These are phyloP conservation scores for Gallinago jamesoni DNA, from an alignment of 2,113 vertebrate genomes.

Conservation along the genomic window DNA sequence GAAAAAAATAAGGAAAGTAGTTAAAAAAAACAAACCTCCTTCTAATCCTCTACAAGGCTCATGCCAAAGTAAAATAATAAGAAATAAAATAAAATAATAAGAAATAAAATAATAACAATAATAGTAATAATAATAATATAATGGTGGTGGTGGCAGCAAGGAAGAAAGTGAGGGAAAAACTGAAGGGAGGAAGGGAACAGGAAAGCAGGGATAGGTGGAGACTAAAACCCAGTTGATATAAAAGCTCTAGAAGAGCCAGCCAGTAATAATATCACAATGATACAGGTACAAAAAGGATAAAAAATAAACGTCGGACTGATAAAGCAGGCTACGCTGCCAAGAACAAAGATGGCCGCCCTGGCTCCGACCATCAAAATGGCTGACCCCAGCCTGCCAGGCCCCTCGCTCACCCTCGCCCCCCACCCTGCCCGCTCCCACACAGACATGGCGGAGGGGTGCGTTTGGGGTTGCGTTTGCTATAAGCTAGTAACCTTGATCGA, in stretches of 20 bases:
- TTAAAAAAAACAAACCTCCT: conserved; percentile 41
- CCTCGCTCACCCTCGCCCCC: neutral
- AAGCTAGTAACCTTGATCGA: conserved; percentile 98
- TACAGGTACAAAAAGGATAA: conserved; percentile 75
- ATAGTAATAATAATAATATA: conserved; percentile 48
- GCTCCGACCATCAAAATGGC: conserved; percentile 72
- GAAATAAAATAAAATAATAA: neutral
- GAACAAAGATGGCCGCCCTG: conserved; percentile 72
- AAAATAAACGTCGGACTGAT: conserved; percentile 33
- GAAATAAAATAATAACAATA: neutral
- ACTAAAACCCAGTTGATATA: conserved; percentile 62
- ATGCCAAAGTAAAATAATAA: neutral
- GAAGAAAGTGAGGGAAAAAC: conserved; percentile 42
- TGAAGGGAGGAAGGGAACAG: conserved; percentile 8
- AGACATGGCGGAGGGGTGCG: neutral
- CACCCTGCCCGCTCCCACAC: neutral
- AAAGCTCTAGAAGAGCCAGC: conserved; percentile 79
- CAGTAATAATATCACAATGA: conserved; percentile 73
- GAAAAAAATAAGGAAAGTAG: neutral
- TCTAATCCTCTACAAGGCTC: conserved; percentile 70
- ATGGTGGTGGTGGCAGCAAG: conserved; percentile 57
- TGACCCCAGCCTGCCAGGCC: conserved; percentile 42
- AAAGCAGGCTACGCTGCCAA: conserved; percentile 81
- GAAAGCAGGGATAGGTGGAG: conserved; percentile 64
- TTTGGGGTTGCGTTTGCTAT: conserved; percentile 65